Conservation (phyloP, 2,888 invertebrate genomes). For the Dryadula phaetusa region DNA sequence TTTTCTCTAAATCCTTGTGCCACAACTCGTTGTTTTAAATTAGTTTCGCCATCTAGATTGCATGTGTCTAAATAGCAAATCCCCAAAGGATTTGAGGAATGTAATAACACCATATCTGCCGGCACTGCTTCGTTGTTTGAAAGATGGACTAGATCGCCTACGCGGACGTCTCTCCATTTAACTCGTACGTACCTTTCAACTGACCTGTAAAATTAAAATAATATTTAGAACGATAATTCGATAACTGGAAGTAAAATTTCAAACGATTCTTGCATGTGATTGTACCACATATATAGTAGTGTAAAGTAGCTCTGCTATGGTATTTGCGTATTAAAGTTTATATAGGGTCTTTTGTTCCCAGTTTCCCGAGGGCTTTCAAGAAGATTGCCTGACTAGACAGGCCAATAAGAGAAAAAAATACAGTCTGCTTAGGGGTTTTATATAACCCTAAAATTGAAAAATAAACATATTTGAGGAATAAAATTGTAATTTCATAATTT, state of each 20-base stretch:
- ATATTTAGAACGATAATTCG: background rate
- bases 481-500: background rate
- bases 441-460: constrained; percentile 15
- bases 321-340: constrained; percentile 16
- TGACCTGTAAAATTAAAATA: constrained; percentile 83
- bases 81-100: constrained; percentile 94
- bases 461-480: background rate
- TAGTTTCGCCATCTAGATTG: constrained; percentile 98
- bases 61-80: constrained; percentile 97
- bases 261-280: background rate
- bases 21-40: constrained; percentile 95
- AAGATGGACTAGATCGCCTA: constrained; percentile 97
- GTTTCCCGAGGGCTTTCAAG: constrained; percentile 29
- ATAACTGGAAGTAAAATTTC: background rate
- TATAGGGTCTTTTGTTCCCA: constrained; percentile 12
- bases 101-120: constrained; percentile 95
- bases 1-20: constrained; percentile 90
- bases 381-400: constrained; percentile 35
- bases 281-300: background rate
- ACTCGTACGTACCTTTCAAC: constrained; percentile 92
- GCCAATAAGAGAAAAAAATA: constrained; percentile 29
- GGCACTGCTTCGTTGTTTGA: constrained; percentile 98
- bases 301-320: constrained; percentile 3
- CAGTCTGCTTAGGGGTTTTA: constrained; percentile 17
- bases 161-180: constrained; percentile 95